Percentiles rank a stretch among this genome's conserved stretches.
phyloP scores from a whole-genome alignment of 2,797 vertebrate genomes.

The Arremon aurantiirostris region DNA sequence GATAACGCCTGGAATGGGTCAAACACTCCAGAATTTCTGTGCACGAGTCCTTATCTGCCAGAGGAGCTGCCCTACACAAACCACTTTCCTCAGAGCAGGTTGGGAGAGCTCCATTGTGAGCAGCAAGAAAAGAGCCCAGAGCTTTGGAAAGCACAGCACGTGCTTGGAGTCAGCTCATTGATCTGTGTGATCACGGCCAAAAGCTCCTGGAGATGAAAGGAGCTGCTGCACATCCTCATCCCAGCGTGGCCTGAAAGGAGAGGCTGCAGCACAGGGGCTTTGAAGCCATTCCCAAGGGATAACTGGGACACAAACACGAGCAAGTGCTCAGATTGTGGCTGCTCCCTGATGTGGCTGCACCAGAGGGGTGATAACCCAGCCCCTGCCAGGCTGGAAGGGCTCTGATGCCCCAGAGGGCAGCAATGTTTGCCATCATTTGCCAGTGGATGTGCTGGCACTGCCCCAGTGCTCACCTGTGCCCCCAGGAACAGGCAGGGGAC shows the following conservation, averaged over 20 bases:
- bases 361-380: not conserved
- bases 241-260: not conserved
- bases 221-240: not conserved
- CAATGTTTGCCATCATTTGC: accelerated
- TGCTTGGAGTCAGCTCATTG: not conserved
- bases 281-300: not conserved
- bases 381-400: not conserved
- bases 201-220: not conserved
- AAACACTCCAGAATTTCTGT: not conserved
- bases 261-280: accelerated
- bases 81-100: accelerated
- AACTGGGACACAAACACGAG: not conserved
- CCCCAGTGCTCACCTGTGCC: accelerated
- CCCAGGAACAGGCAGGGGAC: not conserved
- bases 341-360: not conserved
- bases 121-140: not conserved
- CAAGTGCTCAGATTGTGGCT: not conserved
- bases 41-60: not conserved
- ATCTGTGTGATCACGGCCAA: not conserved
- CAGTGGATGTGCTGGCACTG: not conserved
- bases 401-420: not conserved
- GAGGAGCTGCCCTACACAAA: not conserved
- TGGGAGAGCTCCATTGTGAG: not conserved
- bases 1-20: not conserved
- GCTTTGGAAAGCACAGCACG: not conserved